Conservation (phyloP, 2,113 vertebrate genomes). For the Aegypius monachus region DNA sequence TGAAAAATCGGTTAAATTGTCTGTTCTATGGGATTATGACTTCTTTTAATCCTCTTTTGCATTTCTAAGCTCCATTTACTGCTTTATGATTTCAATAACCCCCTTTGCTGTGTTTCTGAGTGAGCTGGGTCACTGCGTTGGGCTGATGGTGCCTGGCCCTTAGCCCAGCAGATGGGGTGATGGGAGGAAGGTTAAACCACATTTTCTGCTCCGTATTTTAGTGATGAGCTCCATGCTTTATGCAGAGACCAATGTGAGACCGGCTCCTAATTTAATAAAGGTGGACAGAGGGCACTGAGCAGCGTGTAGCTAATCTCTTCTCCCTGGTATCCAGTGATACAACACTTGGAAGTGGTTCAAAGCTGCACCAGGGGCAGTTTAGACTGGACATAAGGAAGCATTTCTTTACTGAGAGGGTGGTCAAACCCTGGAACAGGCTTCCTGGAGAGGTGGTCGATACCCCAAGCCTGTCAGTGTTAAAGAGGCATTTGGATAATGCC, state of each 20-base stretch:
- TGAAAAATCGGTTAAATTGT: neutral
- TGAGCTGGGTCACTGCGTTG: fast-evolving
- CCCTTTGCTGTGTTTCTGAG: neutral
- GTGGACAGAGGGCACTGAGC: neutral
- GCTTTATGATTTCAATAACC: neutral
- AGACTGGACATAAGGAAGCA: neutral
- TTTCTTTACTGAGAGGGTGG: neutral
- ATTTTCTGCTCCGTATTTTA: neutral
- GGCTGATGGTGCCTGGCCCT: neutral
- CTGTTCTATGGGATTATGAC: fast-evolving
- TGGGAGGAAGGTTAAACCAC: neutral
- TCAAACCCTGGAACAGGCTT: neutral
- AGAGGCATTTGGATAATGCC: neutral
- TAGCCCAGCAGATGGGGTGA: neutral
- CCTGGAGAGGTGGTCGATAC: neutral
- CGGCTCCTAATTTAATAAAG: neutral
- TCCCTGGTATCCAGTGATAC: neutral
- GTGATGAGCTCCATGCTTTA: neutral
- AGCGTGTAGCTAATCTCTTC: neutral
- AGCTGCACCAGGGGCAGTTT: neutral
- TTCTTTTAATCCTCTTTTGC: neutral
- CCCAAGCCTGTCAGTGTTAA: neutral
- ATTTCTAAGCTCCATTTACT: neutral
- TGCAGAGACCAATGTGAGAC: no score
- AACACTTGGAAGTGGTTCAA: neutral